Percentiles rank a stretch among this genome's conserved stretches.
These are phyloP conservation scores for Mesorhabditis sp. DNA, from an alignment of 2,888 invertebrate species.

Conservation along the genomic window DNA sequence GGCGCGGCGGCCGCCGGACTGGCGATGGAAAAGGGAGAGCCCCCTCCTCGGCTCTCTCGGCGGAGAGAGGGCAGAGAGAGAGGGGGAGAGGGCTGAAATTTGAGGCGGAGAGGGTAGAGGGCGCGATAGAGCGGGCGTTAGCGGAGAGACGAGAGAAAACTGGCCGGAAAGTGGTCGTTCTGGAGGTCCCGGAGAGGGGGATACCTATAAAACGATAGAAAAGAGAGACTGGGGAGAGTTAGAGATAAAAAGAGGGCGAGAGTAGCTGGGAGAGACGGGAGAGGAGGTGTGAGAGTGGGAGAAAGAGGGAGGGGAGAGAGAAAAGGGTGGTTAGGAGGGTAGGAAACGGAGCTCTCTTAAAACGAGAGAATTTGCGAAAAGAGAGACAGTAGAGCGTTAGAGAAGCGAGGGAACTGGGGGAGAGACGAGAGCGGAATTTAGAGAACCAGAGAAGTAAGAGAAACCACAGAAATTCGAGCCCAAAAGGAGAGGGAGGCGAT, in stretches of 20 bases:
- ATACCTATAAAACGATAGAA: background rate
- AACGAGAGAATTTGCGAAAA: too few relatives aligned
- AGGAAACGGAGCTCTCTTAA: background rate
- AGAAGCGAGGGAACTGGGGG: too few relatives aligned
- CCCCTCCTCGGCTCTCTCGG: too few relatives aligned
- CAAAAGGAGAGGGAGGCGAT: too few relatives aligned
- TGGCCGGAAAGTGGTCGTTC: background rate
- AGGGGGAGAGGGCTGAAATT: background rate
- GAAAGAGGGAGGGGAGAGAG: conserved; percentile 6
- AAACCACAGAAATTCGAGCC: too few relatives aligned
- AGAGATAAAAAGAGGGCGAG: background rate
- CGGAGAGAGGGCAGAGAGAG: too few relatives aligned
- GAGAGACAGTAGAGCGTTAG: too few relatives aligned
- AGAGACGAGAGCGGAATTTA: too few relatives aligned
- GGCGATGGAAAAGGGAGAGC: too few relatives aligned
- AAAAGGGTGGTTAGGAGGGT: background rate
- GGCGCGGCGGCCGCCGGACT: too few relatives aligned
- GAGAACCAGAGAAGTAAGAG: too few relatives aligned
- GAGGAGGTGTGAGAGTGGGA: background rate
- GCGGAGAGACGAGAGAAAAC: background rate
- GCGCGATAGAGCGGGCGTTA: too few relatives aligned
- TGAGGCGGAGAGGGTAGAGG: background rate
- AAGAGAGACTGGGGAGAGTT: background rate
- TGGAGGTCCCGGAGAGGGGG: background rate
- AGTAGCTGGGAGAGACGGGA: background rate